phyloP scores from a whole-genome alignment of 1,140 invertebrate species.

The Drepana arcuata region DNA sequence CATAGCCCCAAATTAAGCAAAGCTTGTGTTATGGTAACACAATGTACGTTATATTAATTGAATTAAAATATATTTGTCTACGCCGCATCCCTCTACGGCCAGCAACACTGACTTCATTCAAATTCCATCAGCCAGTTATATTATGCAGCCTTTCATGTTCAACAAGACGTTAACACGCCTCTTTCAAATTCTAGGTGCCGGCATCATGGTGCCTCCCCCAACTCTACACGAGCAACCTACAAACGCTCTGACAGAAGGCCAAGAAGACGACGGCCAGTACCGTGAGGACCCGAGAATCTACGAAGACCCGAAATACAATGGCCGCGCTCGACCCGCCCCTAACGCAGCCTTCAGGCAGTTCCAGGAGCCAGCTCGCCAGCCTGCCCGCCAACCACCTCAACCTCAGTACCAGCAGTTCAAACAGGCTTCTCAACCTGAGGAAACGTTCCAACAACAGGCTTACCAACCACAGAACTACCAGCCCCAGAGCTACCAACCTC shows the following conservation, averaged over 20 bases:
- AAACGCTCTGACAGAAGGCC: constrained; percentile 74
- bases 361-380: constrained; percentile 39
- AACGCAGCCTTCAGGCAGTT: constrained; percentile 35
- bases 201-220: constrained; percentile 85
- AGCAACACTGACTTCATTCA: too few relatives aligned
- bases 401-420: constrained; percentile 17
- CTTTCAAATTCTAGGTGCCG: constrained; percentile 73
- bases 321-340: constrained; percentile 57
- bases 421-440: constrained; percentile 19
- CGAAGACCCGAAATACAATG: constrained; percentile 80
- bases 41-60: too few relatives aligned
- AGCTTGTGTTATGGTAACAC: too few relatives aligned
- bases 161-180: too few relatives aligned
- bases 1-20: too few relatives aligned
- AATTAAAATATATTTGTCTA: too few relatives aligned
- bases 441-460: constrained; percentile 15
- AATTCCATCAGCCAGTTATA: too few relatives aligned
- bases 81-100: too few relatives aligned
- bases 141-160: too few relatives aligned
- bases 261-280: constrained; percentile 87
- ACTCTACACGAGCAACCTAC: constrained; percentile 71
- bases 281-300: constrained; percentile 85
- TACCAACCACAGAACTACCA: constrained; percentile 25
- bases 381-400: constrained; percentile 25
- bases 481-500: constrained; percentile 16